A percentile compares a stretch with the other conserved stretches of the same genome.
phyloP scores from a whole-genome alignment of 1,140 invertebrate species.

The Tetragnatha versicolor region DNA sequence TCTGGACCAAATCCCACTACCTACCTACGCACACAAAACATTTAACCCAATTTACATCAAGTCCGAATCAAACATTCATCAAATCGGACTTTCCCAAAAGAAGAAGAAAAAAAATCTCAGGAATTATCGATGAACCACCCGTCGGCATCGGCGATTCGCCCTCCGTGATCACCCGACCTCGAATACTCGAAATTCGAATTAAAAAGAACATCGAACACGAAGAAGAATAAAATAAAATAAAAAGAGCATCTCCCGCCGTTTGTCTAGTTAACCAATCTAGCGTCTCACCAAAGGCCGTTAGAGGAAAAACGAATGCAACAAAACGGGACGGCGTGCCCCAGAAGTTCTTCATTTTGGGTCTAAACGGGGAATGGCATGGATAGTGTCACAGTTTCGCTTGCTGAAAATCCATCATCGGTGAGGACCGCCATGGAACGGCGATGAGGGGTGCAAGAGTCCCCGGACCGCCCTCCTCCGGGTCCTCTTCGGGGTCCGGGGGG shows the following conservation, averaged over 20 bases:
- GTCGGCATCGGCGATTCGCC: too few species aligned
- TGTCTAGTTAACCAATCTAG: slow-evolving; percentile 40
- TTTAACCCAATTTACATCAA: too few species aligned
- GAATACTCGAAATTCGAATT: too few species aligned
- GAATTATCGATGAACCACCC: too few species aligned
- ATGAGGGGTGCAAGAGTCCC: slow-evolving; percentile 24
- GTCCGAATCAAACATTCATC: too few species aligned
- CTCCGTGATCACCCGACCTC: too few species aligned
- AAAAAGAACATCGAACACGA: too few species aligned
- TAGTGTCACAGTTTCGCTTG: too few species aligned
- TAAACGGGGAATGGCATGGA: neutral
- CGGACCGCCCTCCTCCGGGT: slow-evolving; percentile 38
- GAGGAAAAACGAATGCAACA: neutral
- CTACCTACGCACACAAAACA: too few species aligned
- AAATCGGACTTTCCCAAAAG: too few species aligned
- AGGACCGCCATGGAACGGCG: neutral
- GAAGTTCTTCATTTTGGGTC: slow-evolving; percentile 2
- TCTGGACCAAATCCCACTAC: too few species aligned
- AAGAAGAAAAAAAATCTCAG: too few species aligned
- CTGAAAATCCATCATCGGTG: neutral
- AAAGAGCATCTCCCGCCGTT: neutral
- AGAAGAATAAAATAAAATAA: neutral
- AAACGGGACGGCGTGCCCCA: neutral
- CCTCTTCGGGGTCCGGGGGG: slow-evolving; percentile 25
- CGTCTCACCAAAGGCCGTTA: neutral